Evolutionary conservation across 2,113 vertebrate genomes (phyloP).

Genomic region (Tychaedon coryphoeus): DNA sequence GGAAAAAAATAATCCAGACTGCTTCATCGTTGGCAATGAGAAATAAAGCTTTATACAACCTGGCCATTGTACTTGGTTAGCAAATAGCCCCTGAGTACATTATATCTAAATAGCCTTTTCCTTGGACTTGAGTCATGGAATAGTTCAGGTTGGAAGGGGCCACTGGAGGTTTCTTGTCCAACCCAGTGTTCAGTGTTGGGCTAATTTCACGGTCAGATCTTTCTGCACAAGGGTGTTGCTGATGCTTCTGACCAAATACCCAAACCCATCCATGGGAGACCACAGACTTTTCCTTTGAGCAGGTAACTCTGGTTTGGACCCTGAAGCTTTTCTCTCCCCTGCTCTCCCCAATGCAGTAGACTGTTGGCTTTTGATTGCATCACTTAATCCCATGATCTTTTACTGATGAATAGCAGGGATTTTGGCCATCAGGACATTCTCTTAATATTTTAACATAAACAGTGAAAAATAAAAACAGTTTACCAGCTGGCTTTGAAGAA

Average conservation of each 20-base stretch:
- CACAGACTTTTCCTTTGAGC: not conserved
- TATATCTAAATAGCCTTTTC: not conserved
- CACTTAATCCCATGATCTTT: accelerated
- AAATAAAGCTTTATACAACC: not conserved
- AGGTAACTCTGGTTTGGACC: not conserved
- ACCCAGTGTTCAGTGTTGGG: not conserved
- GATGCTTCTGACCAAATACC: not conserved
- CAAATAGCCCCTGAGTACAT: not conserved
- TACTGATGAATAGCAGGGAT: not conserved
- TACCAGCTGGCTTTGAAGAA: not conserved
- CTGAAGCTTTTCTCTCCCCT: not conserved
- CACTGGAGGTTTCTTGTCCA: not conserved
- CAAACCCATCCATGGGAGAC: not conserved
- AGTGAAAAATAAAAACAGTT: not conserved
- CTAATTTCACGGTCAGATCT: not conserved
- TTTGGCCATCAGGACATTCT: not conserved
- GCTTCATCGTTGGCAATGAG: not conserved
- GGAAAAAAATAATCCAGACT: not conserved
- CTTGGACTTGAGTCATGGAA: not conserved
- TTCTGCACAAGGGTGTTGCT: not conserved
- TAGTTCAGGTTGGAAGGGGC: not conserved
- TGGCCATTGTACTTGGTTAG: not conserved
- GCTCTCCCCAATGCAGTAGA: not conserved
- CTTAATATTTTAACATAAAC: not conserved
- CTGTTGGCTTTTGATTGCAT: not conserved